phyloP scores from a whole-genome alignment of 2,888 invertebrate species.

The Erpobdella octoculata region DNA sequence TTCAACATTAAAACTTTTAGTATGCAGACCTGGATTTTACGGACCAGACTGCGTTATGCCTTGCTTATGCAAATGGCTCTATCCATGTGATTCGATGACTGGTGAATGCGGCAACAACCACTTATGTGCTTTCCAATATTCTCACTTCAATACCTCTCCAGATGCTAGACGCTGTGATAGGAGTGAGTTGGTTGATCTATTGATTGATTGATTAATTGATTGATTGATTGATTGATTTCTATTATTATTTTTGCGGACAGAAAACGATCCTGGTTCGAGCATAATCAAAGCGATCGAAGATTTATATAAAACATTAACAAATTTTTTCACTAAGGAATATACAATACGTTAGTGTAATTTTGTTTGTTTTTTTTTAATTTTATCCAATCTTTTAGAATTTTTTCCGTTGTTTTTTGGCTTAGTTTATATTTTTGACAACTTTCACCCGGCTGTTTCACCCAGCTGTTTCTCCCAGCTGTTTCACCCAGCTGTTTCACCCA shows the following conservation, averaged over 20 bases:
- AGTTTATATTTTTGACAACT: no score
- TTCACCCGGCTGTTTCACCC: no score
- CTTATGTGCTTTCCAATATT: not conserved
- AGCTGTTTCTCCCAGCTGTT: no score
- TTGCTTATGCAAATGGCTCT: constrained; percentile 7
- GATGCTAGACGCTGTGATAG: not conserved
- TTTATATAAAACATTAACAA: not conserved
- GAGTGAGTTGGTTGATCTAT: not conserved
- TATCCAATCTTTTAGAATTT: no score
- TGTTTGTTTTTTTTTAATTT: not conserved
- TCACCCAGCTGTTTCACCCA: no score
- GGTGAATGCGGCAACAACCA: not conserved
- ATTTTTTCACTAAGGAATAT: constrained; percentile 15
- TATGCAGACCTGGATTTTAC: constrained; percentile 4
- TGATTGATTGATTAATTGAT: not conserved
- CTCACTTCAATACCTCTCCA: not conserved
- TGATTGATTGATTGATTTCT: not conserved
- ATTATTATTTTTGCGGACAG: not conserved
- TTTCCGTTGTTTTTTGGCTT: no score
- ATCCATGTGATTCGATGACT: constrained; percentile 6
- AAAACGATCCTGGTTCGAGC: not conserved
- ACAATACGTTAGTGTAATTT: constrained; percentile 6
- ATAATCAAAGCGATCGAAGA: not conserved
- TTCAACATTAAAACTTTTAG: not conserved
- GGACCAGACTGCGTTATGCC: not conserved